A percentile compares a stretch with the other conserved stretches of the same genome.
Conservation (phyloP, 2,113 vertebrate genomes). For the Carlito syrichta region DNA sequence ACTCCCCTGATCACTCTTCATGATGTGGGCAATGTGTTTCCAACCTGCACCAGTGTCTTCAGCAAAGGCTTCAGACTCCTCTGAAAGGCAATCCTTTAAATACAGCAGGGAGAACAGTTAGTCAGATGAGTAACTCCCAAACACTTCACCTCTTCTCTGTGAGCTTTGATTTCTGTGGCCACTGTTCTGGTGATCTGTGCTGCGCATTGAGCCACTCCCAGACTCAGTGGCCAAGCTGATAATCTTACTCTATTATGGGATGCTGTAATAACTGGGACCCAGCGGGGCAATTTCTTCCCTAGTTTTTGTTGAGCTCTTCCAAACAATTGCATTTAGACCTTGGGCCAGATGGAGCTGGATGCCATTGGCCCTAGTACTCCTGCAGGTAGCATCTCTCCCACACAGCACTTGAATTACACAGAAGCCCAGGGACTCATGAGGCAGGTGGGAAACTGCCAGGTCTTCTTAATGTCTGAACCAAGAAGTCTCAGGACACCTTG, state of each 20-base stretch:
- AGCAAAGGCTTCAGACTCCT: not conserved
- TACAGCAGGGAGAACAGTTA: not conserved
- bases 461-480: not conserved
- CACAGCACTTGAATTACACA: not conserved
- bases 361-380: no score
- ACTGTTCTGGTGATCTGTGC: not conserved
- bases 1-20: not conserved
- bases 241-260: not conserved
- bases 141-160: not conserved
- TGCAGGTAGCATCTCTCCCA: not conserved
- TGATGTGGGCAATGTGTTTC: not conserved
- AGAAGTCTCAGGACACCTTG: not conserved
- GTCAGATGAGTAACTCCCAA: no score
- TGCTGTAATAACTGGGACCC: not conserved
- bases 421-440: not conserved
- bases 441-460: not conserved
- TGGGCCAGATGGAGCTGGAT: not conserved
- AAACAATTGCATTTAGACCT: not conserved
- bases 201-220: not conserved
- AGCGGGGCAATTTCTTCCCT: fast-evolving
- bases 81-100: not conserved
- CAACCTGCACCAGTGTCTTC: not conserved
- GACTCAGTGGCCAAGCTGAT: not conserved
- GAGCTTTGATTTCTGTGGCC: not conserved
- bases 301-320: not conserved